Conservation (phyloP, 2,113 vertebrate genomes). For the Saiga tatarica region DNA sequence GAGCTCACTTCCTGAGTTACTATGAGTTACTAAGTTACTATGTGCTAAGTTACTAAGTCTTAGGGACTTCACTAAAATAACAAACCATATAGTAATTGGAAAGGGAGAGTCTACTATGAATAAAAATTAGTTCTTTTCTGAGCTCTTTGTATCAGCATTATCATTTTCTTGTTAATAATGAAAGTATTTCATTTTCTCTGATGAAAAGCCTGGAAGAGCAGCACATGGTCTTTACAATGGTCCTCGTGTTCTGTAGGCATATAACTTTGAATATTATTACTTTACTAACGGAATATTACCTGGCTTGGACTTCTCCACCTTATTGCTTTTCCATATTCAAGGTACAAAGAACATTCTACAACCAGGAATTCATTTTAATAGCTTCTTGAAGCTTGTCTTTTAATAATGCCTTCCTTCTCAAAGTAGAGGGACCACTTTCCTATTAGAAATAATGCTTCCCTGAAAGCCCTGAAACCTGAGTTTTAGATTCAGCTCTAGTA, state of each 20-base stretch:
- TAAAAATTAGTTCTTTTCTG: slow-evolving; percentile 17
- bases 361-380: slow-evolving; percentile 14
- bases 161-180: slow-evolving; percentile 11
- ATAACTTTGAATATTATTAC: slow-evolving; percentile 7
- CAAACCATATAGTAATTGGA: background rate
- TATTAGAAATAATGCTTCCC: background rate
- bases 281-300: background rate
- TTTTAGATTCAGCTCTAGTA: background rate
- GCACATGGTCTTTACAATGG: background rate
- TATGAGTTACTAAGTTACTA: background rate
- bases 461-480: background rate
- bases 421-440: background rate
- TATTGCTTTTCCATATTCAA: background rate
- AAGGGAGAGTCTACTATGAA: background rate
- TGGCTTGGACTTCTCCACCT: background rate
- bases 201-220: background rate
- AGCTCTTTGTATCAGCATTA: background rate
- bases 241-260: background rate
- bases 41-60: background rate
- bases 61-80: slow-evolving; percentile 3
- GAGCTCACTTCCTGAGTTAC: background rate
- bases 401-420: background rate
- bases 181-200: slow-evolving; percentile 9
- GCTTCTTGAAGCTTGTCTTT: slow-evolving; percentile 10
- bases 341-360: background rate